Evolutionary conservation across 2,113 vertebrate genomes (phyloP), one percentile per base, ranked within the genome.

Genomic region (Capricornis sumatraensis): DNA sequence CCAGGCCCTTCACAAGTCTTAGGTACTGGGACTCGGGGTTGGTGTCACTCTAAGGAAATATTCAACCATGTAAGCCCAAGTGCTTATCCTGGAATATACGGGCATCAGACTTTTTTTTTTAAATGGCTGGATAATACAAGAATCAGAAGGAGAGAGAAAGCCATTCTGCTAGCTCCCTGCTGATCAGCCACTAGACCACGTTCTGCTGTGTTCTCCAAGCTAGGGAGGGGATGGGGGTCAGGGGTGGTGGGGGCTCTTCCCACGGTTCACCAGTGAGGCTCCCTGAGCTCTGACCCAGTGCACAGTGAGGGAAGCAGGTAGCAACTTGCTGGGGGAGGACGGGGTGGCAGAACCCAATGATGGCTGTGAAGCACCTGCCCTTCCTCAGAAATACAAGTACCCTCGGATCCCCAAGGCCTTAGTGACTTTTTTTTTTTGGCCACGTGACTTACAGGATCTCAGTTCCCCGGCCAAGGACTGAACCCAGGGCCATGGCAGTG

Each of bases 381-480:
- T 30, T 14, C 15, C 9, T 28, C 12, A 15, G 81, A 62, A 55
- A 60, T 52, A 5, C n/a, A 36, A 7, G 5, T 74, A 2, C 23
- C 7, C 47, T 2, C 2, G 0, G 9, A 23, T 6, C 14, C 27
- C 60, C 47, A 33, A 14, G n/a, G 6, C 55, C 27, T 9, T 2
- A 52, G 2, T 12, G 27, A 28, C 50, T 7, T 53, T 40, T 40
- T 40, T 40, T 2, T 74, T 40, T 11, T 2, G 36, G 67, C 67
- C 67, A 40, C 11, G 25, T 43, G 67, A 74, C 36, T 74, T 27
- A 16, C 1, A 1, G 36, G 71, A 76, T 76, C 71, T 76, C 36
- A 76, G 71, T 43, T 76, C 71, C 36, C 71, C 23, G 0, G 36
- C 36, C 71, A 76, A 76, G 36, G 71, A 13, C 71, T 43, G 36